Conservation (phyloP, 2,888 invertebrate genomes). For the Coecobrya sp. region DNA sequence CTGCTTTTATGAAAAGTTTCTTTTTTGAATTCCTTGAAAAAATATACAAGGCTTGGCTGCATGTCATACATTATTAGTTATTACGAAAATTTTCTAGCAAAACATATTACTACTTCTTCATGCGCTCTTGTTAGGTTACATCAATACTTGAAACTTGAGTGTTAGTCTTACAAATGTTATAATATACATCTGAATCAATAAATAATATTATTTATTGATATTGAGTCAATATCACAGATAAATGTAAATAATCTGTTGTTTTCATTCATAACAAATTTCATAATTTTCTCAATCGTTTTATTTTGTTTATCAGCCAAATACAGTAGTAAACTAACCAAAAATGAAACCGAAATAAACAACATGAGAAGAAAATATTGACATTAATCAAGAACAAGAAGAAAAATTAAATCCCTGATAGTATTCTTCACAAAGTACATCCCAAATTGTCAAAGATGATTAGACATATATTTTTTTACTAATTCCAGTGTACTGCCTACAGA, state of each 20-base stretch:
- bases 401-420: background rate
- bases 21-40: background rate
- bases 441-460: background rate
- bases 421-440: background rate
- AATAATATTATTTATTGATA: too few relatives aligned
- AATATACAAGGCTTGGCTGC: background rate
- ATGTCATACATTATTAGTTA: too few relatives aligned
- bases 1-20: slow-evolving; percentile 19
- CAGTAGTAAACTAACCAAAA: background rate
- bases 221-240: too few relatives aligned
- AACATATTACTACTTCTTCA: background rate
- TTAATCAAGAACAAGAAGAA: background rate
- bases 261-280: slow-evolving; percentile 1
- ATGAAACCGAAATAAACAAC: too few relatives aligned
- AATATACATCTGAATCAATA: too few relatives aligned
- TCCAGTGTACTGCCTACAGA: background rate
- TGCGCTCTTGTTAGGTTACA: background rate
- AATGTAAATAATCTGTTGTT: too few relatives aligned
- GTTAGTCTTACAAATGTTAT: too few relatives aligned
- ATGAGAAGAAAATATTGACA: too few relatives aligned
- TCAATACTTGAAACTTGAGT: background rate
- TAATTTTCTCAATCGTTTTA: background rate
- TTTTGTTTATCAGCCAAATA: background rate
- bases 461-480: background rate
- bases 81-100: background rate